Percentiles rank a stretch among this genome's conserved stretches.
phyloP scores from a whole-genome alignment of 2,113 vertebrate genomes.

The Stictonetta naevosa region DNA sequence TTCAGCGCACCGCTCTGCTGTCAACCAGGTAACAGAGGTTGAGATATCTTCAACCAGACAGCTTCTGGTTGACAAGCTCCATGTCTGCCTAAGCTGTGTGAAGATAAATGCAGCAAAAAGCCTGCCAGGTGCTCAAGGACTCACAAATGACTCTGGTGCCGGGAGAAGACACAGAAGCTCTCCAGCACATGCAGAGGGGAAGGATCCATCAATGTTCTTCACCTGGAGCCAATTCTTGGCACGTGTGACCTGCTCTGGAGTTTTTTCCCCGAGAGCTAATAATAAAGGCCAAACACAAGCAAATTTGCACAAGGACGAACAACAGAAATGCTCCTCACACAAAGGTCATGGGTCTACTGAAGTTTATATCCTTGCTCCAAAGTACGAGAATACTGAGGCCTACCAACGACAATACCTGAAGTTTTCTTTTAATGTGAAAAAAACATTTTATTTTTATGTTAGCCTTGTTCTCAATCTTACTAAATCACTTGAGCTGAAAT shows the following conservation, averaged over 20 bases:
- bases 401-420: background rate
- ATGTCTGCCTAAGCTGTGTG: accelerated
- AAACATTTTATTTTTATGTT: background rate
- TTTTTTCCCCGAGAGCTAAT: background rate
- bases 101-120: background rate
- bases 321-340: background rate
- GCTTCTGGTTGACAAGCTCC: background rate
- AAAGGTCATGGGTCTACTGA: background rate
- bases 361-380: background rate
- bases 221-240: accelerated
- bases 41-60: no score
- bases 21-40: background rate
- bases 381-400: background rate
- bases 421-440: background rate
- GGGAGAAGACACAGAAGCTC: background rate
- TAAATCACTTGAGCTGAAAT: slow-evolving; percentile 1
- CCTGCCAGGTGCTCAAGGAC: background rate
- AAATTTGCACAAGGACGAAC: background rate
- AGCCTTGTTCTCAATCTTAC: background rate
- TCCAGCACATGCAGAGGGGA: background rate
- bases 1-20: accelerated
- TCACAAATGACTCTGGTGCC: background rate
- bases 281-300: background rate
- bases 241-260: background rate
- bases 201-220: background rate